A percentile compares a stretch with the other conserved stretches of the same genome.
phyloP scores from a whole-genome alignment of 1,140 invertebrate genomes.

The Drosophila repletoides region DNA sequence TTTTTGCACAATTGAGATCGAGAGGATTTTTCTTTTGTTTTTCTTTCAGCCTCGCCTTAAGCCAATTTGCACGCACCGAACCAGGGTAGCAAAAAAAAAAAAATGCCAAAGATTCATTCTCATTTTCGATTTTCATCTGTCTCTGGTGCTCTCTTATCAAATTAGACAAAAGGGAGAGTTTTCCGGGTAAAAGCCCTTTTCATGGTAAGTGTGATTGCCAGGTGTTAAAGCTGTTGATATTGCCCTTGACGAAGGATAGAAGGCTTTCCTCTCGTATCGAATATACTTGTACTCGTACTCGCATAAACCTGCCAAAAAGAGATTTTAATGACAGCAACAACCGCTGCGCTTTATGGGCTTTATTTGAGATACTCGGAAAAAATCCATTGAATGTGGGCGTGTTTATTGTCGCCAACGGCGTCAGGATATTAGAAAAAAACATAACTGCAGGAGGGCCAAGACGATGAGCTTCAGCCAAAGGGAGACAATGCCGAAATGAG shows the following conservation, averaged over 20 bases:
- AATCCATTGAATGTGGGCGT: constrained; percentile 68
- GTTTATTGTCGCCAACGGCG: constrained; percentile 67
- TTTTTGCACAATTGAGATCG: constrained; percentile 54
- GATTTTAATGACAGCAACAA: constrained; percentile 71
- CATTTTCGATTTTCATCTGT: constrained; percentile 20
- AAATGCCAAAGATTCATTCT: constrained; percentile 34
- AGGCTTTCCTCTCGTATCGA: too few relatives aligned
- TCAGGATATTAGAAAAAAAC: constrained; percentile 76
- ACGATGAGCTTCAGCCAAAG: constrained; percentile 26
- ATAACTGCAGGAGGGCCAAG: constrained; percentile 53
- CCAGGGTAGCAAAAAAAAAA: constrained; percentile 1
- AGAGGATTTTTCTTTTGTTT: constrained; percentile 16
- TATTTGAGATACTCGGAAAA: constrained; percentile 50
- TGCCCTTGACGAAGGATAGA: constrained; percentile 37
- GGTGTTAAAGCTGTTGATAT: constrained; percentile 69
- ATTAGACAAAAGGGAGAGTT: constrained; percentile 72
- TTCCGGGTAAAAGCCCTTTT: constrained; percentile 28
- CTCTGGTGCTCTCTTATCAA: constrained; percentile 50
- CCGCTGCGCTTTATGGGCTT: constrained; percentile 70
- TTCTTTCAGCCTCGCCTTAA: constrained; percentile 14
- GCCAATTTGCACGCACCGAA: constrained; percentile 56
- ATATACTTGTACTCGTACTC: constrained; percentile 45
- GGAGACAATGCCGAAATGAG: constrained; percentile 22
- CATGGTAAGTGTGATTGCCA: constrained; percentile 11
- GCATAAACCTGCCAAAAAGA: constrained; percentile 61